phyloP scores from a whole-genome alignment of 2,797 vertebrate species.

The Trematomus bernacchii region DNA sequence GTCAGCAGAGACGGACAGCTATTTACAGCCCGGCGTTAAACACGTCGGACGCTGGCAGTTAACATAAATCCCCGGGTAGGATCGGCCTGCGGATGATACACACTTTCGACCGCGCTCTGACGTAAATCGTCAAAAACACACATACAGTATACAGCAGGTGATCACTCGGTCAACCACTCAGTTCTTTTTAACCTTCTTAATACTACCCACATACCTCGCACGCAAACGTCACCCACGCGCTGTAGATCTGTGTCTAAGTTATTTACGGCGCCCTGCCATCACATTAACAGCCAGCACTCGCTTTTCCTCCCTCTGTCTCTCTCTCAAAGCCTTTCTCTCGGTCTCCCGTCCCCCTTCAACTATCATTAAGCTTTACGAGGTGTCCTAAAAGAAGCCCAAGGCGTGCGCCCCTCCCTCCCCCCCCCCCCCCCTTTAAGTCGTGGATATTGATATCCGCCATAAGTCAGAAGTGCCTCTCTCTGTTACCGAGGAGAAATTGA shows the following conservation, averaged over 20 bases:
- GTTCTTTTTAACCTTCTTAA: conserved; percentile 68
- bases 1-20: conserved; percentile 88
- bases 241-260: conserved; percentile 74
- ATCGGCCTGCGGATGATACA: conserved; percentile 64
- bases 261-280: conserved; percentile 90
- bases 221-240: conserved; percentile 45
- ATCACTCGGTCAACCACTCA: conserved; percentile 73
- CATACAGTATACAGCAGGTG: conserved; percentile 30
- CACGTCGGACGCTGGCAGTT: conserved; percentile 90
- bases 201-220: conserved; percentile 37
- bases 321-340: conserved; percentile 23
- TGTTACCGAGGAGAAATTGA: conserved; percentile 90
- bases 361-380: conserved; percentile 97
- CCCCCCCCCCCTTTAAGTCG: conserved; percentile 91
- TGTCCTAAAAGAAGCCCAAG: conserved; percentile 91
- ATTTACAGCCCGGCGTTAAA: conserved; percentile 89
- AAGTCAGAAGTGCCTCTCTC: conserved; percentile 88
- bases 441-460: conserved; percentile 90
- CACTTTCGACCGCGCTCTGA: conserved; percentile 32
- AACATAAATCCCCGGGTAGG: conserved; percentile 91
- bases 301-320: conserved; percentile 72
- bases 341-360: conserved; percentile 84
- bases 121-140: conserved; percentile 51
- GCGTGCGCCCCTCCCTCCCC: conserved; percentile 83
- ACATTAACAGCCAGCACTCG: conserved; percentile 89